phyloP scores from a whole-genome alignment of 1,140 invertebrate species.

The Hormaphis cornu region DNA sequence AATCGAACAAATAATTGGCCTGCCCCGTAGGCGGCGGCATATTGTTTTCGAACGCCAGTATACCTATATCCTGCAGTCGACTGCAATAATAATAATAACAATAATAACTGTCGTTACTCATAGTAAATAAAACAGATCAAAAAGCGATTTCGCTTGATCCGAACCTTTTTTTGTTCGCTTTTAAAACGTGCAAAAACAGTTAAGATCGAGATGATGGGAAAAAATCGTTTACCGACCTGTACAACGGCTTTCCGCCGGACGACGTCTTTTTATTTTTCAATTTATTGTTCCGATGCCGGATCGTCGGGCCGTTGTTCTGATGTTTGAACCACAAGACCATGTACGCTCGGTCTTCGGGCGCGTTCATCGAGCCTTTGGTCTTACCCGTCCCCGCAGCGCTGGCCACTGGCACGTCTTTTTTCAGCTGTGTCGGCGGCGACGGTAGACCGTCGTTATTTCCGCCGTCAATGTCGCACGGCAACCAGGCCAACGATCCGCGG shows the following conservation, averaged over 20 bases:
- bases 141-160: no score
- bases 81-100: no score
- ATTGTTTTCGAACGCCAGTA: no score
- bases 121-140: no score
- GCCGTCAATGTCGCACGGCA: constrained; percentile 63
- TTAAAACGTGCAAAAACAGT: no score
- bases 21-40: no score
- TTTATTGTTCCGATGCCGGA: not conserved
- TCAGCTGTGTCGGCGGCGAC: not conserved
- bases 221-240: not conserved
- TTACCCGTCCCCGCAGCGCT: not conserved
- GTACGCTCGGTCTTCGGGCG: not conserved
- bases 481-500: constrained; percentile 59
- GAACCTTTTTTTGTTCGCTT: no score
- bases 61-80: no score
- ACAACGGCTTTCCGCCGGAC: constrained; percentile 10
- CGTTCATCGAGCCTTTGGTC: not conserved
- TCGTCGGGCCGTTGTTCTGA: not conserved
- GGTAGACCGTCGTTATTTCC: not conserved
- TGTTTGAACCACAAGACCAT: constrained; percentile 23
- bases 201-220: no score
- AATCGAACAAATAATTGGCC: no score
- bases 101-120: no score
- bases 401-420: not conserved
- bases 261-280: not conserved